Conservation (phyloP, 2,113 vertebrate genomes). For the Megaceryle torquata region DNA sequence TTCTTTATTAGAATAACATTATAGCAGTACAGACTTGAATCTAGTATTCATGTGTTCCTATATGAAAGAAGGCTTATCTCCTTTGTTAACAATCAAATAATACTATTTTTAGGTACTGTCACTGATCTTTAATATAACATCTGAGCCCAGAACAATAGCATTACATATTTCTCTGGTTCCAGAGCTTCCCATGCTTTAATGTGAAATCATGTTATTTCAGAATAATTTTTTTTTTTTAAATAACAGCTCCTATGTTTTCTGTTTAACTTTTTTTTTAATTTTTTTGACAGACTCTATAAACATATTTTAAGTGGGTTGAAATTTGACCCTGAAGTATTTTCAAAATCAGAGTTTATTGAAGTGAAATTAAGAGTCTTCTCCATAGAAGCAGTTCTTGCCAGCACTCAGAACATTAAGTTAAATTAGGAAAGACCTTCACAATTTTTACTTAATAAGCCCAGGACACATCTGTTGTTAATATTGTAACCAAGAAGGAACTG, state of each 20-base stretch:
- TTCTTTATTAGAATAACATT: neutral
- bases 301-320: neutral
- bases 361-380: neutral
- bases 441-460: neutral
- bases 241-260: neutral
- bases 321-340: neutral
- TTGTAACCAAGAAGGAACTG: neutral
- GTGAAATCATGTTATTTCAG: neutral
- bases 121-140: neutral
- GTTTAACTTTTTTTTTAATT: neutral
- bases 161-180: neutral
- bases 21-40: neutral
- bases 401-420: neutral
- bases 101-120: neutral
- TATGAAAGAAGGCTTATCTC: neutral
- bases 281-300: neutral
- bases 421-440: neutral
- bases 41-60: neutral
- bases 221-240: neutral
- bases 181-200: neutral
- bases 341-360: neutral
- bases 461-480: neutral
- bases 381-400: neutral
- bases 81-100: neutral
- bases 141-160: neutral